Base-by-base conservation (phyloP, 2,113 vertebrate species). In the Hylia prasina region DNA sequence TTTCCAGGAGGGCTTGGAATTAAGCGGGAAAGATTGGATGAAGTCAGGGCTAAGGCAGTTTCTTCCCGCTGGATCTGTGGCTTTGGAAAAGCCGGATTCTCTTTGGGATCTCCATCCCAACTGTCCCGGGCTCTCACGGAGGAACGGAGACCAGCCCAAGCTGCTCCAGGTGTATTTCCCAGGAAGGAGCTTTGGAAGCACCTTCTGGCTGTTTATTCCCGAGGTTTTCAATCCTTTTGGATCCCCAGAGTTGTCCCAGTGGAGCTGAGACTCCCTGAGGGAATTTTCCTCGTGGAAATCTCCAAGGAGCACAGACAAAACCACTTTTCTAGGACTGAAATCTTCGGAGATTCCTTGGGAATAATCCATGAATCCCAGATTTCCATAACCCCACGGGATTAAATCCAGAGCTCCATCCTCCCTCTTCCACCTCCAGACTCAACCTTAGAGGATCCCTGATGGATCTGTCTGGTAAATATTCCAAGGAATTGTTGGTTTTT, bases 171-270 rank as follows among this genome's bases (percentile, higher is more conserved):
- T 37, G 3, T 15, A 4, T 63, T 33, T 13, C 24, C 31, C 0
- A 3, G 42, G 33, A 87, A 58, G 7, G 4, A 4, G 33, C 8
- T 58, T n/a, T 7, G 14, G 18, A 48, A 58, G 42, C 3, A 27
- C 13, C 10, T 68, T 13, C 25, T 0, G 4, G 6, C 12, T 24
- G 12, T 11, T 24, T 9, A 0, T 42, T 50, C 35, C 57, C 3
- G 3, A 19, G 27, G 1, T 51, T 77, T 90, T 47, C 4, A 3
- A 16, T 7, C 27, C 21, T 27, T 11, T 31, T 8, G 27, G 53
- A 37, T 48, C 4, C 30, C n/a, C 2, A 0, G 22, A 37, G 44
- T 6, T 30, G 16, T 23, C 66, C 66, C 33, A 13, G 25, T 4
- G 31, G 20, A 65, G 22, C 16, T 61, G 27, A 1, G 8, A 15